phyloP scores from a whole-genome alignment of 2,888 invertebrate species.

The Microplitis deprimator region DNA sequence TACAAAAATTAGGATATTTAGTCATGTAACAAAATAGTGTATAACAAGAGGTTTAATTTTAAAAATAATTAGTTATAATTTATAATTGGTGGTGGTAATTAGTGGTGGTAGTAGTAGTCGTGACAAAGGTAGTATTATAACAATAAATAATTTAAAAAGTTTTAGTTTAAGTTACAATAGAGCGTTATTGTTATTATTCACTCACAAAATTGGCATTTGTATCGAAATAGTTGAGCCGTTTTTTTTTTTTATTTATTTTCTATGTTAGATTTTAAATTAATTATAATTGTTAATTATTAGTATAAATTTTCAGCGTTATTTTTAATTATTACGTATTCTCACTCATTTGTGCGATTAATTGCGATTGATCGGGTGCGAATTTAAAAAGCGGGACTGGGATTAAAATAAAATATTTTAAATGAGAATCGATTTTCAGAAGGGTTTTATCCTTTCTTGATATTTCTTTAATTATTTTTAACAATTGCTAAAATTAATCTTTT shows the following conservation, averaged over 20 bases:
- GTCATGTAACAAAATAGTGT: slow-evolving; percentile 1
- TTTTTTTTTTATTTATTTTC: slow-evolving; percentile 4
- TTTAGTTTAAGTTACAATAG: background rate
- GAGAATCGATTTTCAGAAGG: slow-evolving; percentile 28
- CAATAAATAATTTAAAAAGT: slow-evolving; percentile 23
- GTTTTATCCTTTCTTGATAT: slow-evolving; percentile 37
- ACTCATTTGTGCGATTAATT: slow-evolving; percentile 28
- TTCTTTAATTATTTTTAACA: slow-evolving; percentile 54
- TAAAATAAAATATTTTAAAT: slow-evolving; percentile 23
- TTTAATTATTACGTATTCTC: slow-evolving; percentile 15
- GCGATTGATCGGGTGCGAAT: slow-evolving; percentile 21
- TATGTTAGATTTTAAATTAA: background rate
- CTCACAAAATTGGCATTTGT: slow-evolving; percentile 3
- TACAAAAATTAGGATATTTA: background rate
- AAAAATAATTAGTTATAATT: background rate
- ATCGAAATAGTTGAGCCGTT: slow-evolving; percentile 23
- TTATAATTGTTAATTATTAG: slow-evolving; percentile 1
- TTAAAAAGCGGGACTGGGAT: slow-evolving; percentile 10
- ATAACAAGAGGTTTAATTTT: background rate
- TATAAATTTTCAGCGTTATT: slow-evolving; percentile 9
- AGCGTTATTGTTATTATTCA: background rate
- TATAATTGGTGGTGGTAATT: slow-evolving; percentile 40
- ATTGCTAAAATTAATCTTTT: slow-evolving; percentile 46
- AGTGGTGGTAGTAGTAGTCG: slow-evolving; percentile 49
- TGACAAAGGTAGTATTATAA: slow-evolving; percentile 41